Evolutionary conservation across 2,797 vertebrate genomes (phyloP).

Genomic region (Pangasius macronema): DNA sequence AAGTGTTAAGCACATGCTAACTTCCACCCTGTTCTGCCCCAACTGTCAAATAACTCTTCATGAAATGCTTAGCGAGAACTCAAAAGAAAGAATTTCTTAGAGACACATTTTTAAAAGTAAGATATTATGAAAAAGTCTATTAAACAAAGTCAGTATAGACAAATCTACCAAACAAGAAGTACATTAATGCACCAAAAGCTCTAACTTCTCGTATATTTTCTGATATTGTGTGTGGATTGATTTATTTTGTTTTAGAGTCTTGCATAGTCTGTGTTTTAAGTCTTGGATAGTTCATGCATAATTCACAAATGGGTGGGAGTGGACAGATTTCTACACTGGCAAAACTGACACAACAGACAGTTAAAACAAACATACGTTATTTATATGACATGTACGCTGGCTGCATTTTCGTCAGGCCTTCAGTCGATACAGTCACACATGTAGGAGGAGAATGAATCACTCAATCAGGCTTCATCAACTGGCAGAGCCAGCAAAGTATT

Average conservation of each 20-base stretch:
- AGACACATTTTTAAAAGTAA: neutral
- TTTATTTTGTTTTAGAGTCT: neutral
- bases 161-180: neutral
- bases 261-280: too few relatives aligned
- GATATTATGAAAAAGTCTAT: neutral
- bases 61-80: neutral
- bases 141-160: neutral
- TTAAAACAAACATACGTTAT: neutral
- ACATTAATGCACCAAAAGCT: neutral
- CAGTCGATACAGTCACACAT: neutral
- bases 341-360: neutral
- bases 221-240: neutral
- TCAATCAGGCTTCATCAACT: neutral
- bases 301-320: neutral
- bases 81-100: too few relatives aligned
- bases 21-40: neutral
- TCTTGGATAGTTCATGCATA: neutral
- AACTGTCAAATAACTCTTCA: neutral
- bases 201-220: neutral
- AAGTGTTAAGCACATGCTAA: neutral
- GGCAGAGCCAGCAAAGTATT: neutral
- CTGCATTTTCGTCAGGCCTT: neutral
- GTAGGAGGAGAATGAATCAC: neutral
- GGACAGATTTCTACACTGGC: neutral
- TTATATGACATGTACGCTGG: neutral